These are phyloP conservation scores for Atta texana DNA, from an alignment of 1,140 invertebrate genomes.

Conservation along the genomic window DNA sequence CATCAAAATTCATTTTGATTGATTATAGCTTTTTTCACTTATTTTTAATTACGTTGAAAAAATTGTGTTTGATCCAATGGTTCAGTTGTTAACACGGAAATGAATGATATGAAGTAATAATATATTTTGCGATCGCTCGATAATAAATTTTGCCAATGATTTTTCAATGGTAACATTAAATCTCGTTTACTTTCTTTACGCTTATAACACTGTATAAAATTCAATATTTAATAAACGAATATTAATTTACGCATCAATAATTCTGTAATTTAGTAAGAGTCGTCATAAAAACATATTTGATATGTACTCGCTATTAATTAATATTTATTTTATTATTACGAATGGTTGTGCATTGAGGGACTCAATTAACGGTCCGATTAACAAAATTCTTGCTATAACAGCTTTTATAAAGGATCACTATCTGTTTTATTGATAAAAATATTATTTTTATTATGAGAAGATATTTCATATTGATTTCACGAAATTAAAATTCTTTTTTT, in stretches of 20 bases:
- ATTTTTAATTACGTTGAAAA: background rate
- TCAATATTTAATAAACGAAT: conserved; percentile 44
- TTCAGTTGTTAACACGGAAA: background rate
- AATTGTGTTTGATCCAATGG: background rate
- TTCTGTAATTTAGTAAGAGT: conserved; percentile 29
- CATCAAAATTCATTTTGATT: too few relatives aligned
- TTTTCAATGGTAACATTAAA: conserved; percentile 26
- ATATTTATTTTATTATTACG: conserved; percentile 37
- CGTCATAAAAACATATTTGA: conserved; percentile 4
- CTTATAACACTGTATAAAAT: conserved; percentile 22
- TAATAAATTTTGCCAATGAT: conserved; percentile 34
- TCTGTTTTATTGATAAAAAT: too few relatives aligned
- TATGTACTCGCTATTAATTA: conserved; percentile 11
- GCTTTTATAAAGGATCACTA: too few relatives aligned
- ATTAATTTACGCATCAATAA: conserved; percentile 12
- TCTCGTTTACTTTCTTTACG: background rate
- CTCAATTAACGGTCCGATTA: conserved; percentile 13
- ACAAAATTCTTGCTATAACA: background rate
- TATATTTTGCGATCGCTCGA: background rate
- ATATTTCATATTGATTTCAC: too few relatives aligned
- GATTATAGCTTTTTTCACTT: too few relatives aligned
- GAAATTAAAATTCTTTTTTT: too few relatives aligned
- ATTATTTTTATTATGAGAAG: too few relatives aligned
- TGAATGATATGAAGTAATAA: background rate
- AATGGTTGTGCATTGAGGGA: background rate